These are phyloP conservation scores for Pseudochromis fuscus DNA, from an alignment of 2,797 vertebrate species.

Conservation along the genomic window DNA sequence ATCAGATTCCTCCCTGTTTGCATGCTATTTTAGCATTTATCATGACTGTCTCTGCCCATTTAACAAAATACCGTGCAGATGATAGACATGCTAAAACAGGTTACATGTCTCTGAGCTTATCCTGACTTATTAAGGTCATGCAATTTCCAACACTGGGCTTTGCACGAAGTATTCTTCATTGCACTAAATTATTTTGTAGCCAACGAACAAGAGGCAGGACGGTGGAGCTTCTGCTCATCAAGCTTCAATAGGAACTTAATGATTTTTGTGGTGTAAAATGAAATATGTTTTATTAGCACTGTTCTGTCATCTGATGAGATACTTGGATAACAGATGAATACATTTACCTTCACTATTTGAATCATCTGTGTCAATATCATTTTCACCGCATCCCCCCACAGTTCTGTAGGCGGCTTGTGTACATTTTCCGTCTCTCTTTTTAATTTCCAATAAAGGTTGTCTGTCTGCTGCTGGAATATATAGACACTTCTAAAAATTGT, in stretches of 20 bases:
- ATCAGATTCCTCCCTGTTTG: not conserved
- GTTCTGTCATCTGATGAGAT: slow-evolving; percentile 1
- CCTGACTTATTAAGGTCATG: not conserved
- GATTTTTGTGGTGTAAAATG: slow-evolving; percentile 8
- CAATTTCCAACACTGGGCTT: not conserved
- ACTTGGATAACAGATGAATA: slow-evolving; percentile 19
- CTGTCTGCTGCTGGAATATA: slow-evolving; percentile 11
- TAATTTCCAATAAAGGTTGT: slow-evolving; percentile 55
- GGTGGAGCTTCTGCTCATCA: not conserved
- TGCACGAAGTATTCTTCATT: not conserved
- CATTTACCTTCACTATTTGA: slow-evolving; percentile 6
- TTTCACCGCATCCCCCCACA: not conserved
- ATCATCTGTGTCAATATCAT: slow-evolving; percentile 17
- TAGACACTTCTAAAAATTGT: not conserved
- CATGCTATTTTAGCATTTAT: not conserved
- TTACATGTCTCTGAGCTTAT: not conserved
- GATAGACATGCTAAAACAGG: not conserved
- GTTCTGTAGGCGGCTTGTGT: slow-evolving; percentile 36
- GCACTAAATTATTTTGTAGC: not conserved
- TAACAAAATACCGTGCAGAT: not conserved
- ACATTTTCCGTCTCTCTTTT: slow-evolving; percentile 31
- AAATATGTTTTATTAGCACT: slow-evolving; percentile 5
- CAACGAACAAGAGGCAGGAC: slow-evolving; percentile 6
- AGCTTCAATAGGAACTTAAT: slow-evolving; percentile 2
- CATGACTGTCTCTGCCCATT: not conserved